Base-by-base conservation (phyloP, 2,113 vertebrate genomes). In the Urocolius indicus region DNA sequence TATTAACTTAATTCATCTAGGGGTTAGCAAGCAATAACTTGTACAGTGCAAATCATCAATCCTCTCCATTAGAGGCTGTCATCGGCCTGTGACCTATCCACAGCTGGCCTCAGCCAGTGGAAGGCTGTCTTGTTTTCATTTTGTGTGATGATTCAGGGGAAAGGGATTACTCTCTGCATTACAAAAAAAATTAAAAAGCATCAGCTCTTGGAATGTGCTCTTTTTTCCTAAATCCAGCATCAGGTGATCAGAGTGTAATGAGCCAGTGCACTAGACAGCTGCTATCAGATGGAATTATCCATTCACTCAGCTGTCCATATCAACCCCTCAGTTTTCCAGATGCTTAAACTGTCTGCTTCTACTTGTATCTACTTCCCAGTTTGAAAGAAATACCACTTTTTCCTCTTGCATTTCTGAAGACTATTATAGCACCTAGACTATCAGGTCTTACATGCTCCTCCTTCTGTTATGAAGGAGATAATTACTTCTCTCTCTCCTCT, bases 1-100 rank as follows among this genome's bases (percentile, higher is more conserved):
- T 84, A 89, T 85, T 96, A 96, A 94, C 69, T 79, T 67, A 84
- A 94, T 94, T 81, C 43, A 82, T 85, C 75, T 69, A 79, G 51
- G 58, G 71, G 66, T 79, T 88, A 92, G 84, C 41, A 48, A 88
- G 92, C 78, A 95, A 80, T 82, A 93, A 87, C 74, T 93, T 69
- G 62, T 32, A 76, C 66, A 48, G 74, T 61, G 21, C 30, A 72
- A 82, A 84, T 68, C 58, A 87, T 90, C 75, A 90, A 20, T 90
- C 78, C 75, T 93, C 62, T 69, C 71, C 54, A 54, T 91, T 77
- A 91, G 45, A 69, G 76, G 80, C 57, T 89, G 65, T 87, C 84
- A 71, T 62, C 90, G 93, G 54, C n/a, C 69, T 32, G 72, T 2
- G 19, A 59, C 29, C 52, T 45, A 62, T 34, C 48, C 48, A 84